A percentile compares a stretch with the other conserved stretches of the same genome.
Evolutionary conservation across 2,113 vertebrate species (phyloP).

Genomic region (Procavia capensis): DNA sequence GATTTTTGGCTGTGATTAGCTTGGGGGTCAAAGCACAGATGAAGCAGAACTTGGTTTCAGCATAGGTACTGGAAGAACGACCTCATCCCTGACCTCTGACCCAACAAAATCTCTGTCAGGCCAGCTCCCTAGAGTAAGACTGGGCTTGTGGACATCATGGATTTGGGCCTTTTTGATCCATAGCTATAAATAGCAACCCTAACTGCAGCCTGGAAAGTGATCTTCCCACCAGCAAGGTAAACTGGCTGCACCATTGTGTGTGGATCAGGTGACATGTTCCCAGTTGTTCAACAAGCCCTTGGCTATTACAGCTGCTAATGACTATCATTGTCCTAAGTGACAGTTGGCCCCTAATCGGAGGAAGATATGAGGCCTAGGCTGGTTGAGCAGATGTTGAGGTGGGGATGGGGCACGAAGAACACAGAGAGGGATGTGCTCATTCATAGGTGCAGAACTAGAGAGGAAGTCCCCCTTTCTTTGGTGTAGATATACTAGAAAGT

Average conservation of each 20-base stretch:
- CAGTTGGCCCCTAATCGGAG: background rate
- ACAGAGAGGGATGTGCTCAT: background rate
- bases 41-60: background rate
- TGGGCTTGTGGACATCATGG: background rate
- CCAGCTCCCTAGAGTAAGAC: background rate
- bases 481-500: background rate
- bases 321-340: background rate
- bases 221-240: background rate
- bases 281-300: background rate
- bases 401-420: background rate
- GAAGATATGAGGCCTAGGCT: background rate
- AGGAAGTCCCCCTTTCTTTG: background rate
- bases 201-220: background rate
- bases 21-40: background rate
- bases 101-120: background rate
- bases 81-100: too few species aligned
- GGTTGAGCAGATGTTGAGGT: background rate
- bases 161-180: background rate
- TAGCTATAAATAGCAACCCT: background rate
- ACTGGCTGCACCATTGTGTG: background rate
- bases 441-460: background rate
- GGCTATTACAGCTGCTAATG: background rate
- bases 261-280: background rate
- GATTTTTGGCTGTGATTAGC: background rate
- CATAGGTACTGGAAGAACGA: background rate